Evolutionary conservation across 2,113 vertebrate genomes (phyloP).

Genomic region (Morone saxatilis): DNA sequence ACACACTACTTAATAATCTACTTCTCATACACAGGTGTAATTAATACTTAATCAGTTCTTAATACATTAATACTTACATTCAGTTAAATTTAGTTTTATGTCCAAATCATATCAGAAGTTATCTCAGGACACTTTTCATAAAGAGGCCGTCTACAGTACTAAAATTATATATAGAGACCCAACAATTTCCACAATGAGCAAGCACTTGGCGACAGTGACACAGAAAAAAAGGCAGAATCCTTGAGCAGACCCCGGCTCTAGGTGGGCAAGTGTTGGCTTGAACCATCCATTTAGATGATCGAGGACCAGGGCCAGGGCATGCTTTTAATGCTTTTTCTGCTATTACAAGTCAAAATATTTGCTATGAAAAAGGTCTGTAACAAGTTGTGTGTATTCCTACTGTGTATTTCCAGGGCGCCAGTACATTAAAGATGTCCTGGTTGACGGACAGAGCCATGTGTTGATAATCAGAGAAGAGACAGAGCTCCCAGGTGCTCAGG

Average conservation of each 20-base stretch:
- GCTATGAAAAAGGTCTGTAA: neutral
- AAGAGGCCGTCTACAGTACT: no score
- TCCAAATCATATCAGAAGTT: no score
- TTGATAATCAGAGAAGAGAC: conserved; percentile 95
- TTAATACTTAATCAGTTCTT: neutral
- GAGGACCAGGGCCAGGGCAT: neutral
- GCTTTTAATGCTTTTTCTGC: neutral
- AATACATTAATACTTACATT: neutral
- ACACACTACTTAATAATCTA: neutral
- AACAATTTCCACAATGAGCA: no score
- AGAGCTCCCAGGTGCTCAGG: conserved; percentile 90
- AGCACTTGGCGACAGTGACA: no score
- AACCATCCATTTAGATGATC: neutral
- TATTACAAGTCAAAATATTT: neutral
- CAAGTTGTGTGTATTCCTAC: neutral
- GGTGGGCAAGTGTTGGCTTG: no score
- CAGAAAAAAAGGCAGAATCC: no score
- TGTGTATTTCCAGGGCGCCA: conserved; percentile 86
- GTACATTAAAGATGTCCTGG: conserved; percentile 92
- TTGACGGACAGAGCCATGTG: conserved; percentile 88
- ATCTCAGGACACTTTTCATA: no score
- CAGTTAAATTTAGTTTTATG: no score
- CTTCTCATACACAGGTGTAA: neutral
- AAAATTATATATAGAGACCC: no score
- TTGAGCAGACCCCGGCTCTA: no score